phyloP scores from a whole-genome alignment of 2,113 vertebrate genomes.

The Tragelaphus scriptus region DNA sequence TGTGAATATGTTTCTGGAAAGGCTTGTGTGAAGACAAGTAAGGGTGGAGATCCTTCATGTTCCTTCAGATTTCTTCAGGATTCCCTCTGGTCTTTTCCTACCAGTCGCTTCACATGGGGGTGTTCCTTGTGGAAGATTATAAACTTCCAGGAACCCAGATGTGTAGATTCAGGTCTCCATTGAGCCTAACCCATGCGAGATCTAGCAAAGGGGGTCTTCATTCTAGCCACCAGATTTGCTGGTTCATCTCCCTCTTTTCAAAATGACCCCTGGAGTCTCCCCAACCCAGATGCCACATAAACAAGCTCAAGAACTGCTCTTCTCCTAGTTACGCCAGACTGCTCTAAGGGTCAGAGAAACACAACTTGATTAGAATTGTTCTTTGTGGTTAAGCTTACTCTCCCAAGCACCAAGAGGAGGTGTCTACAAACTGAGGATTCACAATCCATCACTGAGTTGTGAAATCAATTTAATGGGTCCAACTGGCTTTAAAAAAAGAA shows the following conservation, averaged over 20 bases:
- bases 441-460: not conserved
- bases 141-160: not conserved
- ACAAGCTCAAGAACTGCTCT: not conserved
- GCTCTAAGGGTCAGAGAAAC: not conserved
- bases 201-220: accelerated
- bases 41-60: too few relatives aligned
- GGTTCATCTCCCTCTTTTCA: not conserved
- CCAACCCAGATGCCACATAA: not conserved
- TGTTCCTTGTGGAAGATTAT: not conserved
- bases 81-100: not conserved
- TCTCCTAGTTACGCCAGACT: not conserved
- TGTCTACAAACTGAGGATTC: not conserved
- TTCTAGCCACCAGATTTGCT: not conserved
- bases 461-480: not conserved
- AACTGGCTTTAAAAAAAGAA: not conserved
- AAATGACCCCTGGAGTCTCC: not conserved
- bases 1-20: not conserved
- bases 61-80: not conserved
- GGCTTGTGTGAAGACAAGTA: not conserved
- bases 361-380: not conserved
- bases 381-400: not conserved
- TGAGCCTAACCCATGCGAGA: too few relatives aligned
- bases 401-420: not conserved
- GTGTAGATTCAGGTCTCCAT: not conserved
- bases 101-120: not conserved